Evolutionary conservation across 2,888 invertebrate genomes (phyloP), one percentile per base, ranked within the genome.

Genomic region (Dasypogon diadema): DNA sequence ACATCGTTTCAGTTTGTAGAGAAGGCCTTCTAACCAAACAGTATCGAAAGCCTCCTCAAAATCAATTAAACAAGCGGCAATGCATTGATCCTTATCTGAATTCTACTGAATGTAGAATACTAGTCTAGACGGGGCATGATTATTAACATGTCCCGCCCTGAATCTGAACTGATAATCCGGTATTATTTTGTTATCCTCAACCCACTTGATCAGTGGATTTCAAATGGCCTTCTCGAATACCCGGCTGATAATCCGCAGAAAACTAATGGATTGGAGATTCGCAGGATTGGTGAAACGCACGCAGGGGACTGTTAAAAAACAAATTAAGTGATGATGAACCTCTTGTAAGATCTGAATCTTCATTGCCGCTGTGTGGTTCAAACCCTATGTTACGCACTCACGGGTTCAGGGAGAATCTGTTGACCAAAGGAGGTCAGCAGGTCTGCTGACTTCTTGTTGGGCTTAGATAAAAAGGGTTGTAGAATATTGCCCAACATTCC

Each of bases 11-110:
- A 75, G 8, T 54, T 65, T 65, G 4, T 21, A 14, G 12, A 65
- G 2, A 1, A 63, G 16, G 2, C 75, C 75, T 12, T 75, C 37
- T 24, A 55, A 22, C 75, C 75, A 63, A 8, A 51, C 26, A 1
- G 51, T 75, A 12, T 65, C 74, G 18, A 63, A 74, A 10, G 74
- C 74, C 30, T 74, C 63, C 18, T 74, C 74, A 8, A 63, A 21
- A 12, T 75, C 63, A n/a, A 75, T 14, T 5, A 65, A 10, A 10
- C 63, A 63, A 1, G 63, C 75, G 2, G 34, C 30, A 10, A 65
- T 75, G 12, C 60, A 60, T 4, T 16, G 60, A 22, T 58, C 26
- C 22, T 34, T 34, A 22, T 48, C 54, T 12, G 42, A 24, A n/a
- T 54, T 63, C 16, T 2, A 24, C 2, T 58, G 18, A 12, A 74